These are phyloP conservation scores for Centrocercus urophasianus DNA, from an alignment of 2,113 vertebrate species.

Conservation along the genomic window DNA sequence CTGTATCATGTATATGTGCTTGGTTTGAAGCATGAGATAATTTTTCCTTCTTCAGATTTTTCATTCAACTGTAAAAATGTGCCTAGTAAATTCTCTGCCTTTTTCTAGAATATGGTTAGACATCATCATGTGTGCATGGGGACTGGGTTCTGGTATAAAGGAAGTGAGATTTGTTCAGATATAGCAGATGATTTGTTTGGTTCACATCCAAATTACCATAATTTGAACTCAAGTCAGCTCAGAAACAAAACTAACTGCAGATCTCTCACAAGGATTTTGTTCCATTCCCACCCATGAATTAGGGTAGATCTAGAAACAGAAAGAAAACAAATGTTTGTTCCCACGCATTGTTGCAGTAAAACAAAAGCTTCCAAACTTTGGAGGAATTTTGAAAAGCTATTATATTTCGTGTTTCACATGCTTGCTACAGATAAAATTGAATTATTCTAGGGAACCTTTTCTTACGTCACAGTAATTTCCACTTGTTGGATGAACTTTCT, in stretches of 20 bases:
- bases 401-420: neutral
- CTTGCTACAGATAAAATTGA: neutral
- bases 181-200: neutral
- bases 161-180: neutral
- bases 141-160: neutral
- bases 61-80: neutral
- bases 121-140: neutral
- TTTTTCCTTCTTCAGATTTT: neutral
- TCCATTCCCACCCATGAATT: neutral
- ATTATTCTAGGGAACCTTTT: neutral
- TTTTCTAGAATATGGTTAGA: neutral
- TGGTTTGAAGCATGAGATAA: neutral
- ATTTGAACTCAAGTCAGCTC: neutral
- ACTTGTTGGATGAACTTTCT: neutral
- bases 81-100: neutral
- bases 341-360: neutral
- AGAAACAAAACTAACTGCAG: neutral
- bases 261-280: neutral
- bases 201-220: neutral
- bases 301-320: neutral
- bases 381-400: constrained; percentile 12
- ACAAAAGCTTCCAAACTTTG: neutral
- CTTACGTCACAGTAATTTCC: neutral
- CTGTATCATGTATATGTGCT: neutral
- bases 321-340: constrained; percentile 11